Percentiles rank a stretch among this genome's conserved stretches.
Conservation (phyloP, 2,113 vertebrate species). For the Monarcha castaneiventris region DNA sequence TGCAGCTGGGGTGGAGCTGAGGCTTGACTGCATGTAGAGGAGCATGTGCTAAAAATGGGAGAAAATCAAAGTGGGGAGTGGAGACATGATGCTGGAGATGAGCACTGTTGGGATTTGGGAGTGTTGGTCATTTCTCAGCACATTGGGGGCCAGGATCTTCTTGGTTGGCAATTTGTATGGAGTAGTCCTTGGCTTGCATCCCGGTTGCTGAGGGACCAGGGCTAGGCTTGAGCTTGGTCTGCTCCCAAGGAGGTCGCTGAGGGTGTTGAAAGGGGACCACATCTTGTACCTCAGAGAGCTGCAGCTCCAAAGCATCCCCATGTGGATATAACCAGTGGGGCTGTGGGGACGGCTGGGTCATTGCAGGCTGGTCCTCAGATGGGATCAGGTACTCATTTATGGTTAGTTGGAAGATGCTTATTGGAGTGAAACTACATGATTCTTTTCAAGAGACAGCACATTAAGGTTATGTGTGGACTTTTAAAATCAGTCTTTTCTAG, state of each 20-base stretch:
- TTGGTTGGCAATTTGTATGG: accelerated
- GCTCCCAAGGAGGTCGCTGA: neutral
- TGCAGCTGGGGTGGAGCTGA: neutral
- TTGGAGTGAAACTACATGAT: neutral
- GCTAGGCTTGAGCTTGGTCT: neutral
- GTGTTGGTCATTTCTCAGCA: neutral
- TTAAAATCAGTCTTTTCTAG: neutral
- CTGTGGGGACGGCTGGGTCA: accelerated
- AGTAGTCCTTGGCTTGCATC: neutral
- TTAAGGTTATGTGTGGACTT: neutral
- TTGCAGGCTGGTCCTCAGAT: neutral
- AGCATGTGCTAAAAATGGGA: neutral
- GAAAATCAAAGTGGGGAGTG: neutral
- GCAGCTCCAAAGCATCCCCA: neutral
- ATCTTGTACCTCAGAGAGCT: neutral
- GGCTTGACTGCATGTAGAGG: neutral
- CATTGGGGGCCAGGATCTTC: neutral
- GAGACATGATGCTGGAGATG: neutral
- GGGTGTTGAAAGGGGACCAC: neutral
- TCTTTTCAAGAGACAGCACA: neutral
- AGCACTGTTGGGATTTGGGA: neutral
- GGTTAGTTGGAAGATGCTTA: neutral
- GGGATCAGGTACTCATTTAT: neutral
- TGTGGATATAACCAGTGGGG: accelerated
- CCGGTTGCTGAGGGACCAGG: neutral